A percentile compares a stretch with the other conserved stretches of the same genome.
Evolutionary conservation across 1,140 invertebrate species (phyloP).

Genomic region (Leptoteleia sp.): DNA sequence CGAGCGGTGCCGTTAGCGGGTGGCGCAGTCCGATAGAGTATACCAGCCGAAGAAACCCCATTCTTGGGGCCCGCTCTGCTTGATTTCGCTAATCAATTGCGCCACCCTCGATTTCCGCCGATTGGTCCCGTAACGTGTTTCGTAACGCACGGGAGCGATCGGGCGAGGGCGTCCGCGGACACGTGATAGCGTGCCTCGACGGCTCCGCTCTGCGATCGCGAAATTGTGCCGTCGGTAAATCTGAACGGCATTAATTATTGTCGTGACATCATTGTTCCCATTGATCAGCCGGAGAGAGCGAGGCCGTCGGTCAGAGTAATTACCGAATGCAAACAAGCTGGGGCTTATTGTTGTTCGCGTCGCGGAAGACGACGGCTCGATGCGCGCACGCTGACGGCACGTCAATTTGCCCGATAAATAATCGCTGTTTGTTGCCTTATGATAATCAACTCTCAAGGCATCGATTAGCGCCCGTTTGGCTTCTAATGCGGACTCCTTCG

Average conservation of each 20-base stretch:
- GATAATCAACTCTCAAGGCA: neutral
- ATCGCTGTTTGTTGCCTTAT: neutral
- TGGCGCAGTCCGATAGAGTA: too few species aligned
- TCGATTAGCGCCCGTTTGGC: neutral
- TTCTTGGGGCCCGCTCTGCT: too few species aligned
- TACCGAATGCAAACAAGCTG: slow-evolving; percentile 15
- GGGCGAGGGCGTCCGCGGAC: too few species aligned
- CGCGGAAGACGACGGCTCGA: neutral
- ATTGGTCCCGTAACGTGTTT: too few species aligned
- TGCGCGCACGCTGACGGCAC: too few species aligned
- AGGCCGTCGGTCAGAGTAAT: slow-evolving; percentile 24
- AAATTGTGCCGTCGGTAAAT: neutral
- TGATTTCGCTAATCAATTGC: too few species aligned
- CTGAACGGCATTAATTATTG: slow-evolving; percentile 13
- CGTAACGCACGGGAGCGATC: too few species aligned
- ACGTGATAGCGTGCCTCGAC: slow-evolving; percentile 7
- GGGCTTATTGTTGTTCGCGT: slow-evolving; percentile 9
- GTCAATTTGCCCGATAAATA: slow-evolving; percentile 13
- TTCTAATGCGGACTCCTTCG: slow-evolving; percentile 1
- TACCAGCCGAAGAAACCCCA: too few species aligned
- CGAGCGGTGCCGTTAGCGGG: too few species aligned
- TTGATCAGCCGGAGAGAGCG: too few species aligned
- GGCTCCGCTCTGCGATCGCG: neutral
- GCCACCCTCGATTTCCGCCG: too few species aligned
- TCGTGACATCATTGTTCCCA: slow-evolving; percentile 23